These are phyloP conservation scores for Coccyzus lansbergi DNA, from an alignment of 2,797 vertebrate genomes.

Conservation along the genomic window DNA sequence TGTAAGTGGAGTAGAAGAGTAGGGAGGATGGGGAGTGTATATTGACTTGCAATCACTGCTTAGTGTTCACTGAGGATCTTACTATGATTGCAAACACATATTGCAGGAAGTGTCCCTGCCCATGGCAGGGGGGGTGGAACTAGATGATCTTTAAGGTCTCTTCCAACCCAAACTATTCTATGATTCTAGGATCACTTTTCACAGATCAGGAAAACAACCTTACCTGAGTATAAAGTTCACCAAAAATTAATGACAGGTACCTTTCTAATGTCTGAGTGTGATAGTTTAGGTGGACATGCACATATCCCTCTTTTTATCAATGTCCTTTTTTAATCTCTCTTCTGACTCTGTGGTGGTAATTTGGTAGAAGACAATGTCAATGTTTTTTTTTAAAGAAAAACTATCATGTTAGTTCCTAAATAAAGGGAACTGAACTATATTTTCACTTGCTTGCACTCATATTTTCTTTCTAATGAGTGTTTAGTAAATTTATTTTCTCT, in stretches of 20 bases:
- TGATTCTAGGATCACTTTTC: not conserved
- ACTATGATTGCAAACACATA: not conserved
- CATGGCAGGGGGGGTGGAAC: no score
- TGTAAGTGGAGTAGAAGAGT: not conserved
- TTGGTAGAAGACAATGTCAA: not conserved
- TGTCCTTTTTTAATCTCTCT: not conserved
- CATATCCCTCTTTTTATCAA: not conserved
- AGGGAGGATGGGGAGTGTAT: not conserved
- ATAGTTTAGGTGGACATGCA: not conserved
- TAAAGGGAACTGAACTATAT: not conserved
- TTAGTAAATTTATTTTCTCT: not conserved
- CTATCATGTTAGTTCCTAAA: not conserved
- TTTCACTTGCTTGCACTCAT: not conserved
- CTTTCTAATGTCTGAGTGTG: not conserved
- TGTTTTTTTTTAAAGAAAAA: not conserved
- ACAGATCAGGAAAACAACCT: not conserved
- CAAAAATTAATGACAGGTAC: not conserved
- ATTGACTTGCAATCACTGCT: not conserved
- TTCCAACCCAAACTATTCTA: no score
- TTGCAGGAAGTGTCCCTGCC: no score
- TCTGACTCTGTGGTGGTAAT: not conserved
- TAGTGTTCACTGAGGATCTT: not conserved
- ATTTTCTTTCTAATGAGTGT: not conserved
- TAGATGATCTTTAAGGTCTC: no score
- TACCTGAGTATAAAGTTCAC: not conserved